Evolutionary conservation across 2,888 invertebrate genomes (phyloP).

Genomic region (Ophion costatus): DNA sequence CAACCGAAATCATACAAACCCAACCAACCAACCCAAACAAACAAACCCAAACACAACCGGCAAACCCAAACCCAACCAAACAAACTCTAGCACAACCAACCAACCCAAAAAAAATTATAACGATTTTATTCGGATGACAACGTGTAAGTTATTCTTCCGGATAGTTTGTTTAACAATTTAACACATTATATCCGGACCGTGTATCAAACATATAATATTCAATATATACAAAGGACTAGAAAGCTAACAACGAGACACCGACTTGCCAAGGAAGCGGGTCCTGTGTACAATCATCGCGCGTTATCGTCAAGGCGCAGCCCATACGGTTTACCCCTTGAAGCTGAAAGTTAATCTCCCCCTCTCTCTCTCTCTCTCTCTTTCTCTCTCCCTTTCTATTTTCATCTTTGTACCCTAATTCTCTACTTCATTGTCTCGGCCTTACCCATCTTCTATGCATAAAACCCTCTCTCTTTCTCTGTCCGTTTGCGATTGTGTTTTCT

Average conservation of each 20-base stretch:
- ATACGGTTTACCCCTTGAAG: conserved; percentile 71
- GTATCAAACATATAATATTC: no score
- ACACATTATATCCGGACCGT: no score
- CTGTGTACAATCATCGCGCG: conserved; percentile 58
- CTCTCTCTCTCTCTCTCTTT: conserved; percentile 37
- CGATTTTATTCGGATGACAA: no score
- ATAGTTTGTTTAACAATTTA: no score
- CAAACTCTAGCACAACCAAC: no score
- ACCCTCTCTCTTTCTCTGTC: conserved; percentile 27
- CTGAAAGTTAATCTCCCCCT: conserved; percentile 45
- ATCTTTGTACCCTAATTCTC: conserved; percentile 18
- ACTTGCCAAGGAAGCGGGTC: conserved; percentile 25
- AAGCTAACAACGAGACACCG: conserved; percentile 59
- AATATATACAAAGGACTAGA: background rate
- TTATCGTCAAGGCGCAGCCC: conserved; percentile 77
- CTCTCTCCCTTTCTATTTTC: conserved; percentile 49
- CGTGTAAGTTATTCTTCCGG: no score
- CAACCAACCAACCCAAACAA: no score
- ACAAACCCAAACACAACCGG: no score
- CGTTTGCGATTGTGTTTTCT: conserved; percentile 8
- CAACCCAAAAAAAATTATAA: no score
- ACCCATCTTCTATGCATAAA: conserved; percentile 21
- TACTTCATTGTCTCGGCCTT: conserved; percentile 38
- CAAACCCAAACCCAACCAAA: no score
- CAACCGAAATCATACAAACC: no score